phyloP scores from a whole-genome alignment of 2,888 invertebrate species.

The Drosophila setosimentum region DNA sequence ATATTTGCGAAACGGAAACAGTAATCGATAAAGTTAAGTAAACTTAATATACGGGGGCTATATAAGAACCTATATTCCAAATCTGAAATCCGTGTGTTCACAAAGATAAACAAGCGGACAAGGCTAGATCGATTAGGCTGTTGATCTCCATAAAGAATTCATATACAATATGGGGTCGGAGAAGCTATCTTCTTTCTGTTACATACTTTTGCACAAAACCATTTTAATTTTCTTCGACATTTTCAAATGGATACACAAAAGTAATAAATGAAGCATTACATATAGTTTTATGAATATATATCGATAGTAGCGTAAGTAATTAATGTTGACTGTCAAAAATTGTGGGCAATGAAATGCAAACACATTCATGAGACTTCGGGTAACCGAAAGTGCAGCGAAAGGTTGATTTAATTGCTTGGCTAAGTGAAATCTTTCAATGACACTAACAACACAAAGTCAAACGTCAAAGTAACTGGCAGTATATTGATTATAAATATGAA shows the following conservation, averaged over 20 bases:
- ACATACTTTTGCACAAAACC: background rate
- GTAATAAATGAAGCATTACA: background rate
- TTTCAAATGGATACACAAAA: background rate
- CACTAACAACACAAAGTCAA: constrained; percentile 71
- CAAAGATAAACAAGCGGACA: background rate
- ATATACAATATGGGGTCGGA: background rate
- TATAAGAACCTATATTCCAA: background rate
- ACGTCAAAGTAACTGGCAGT: constrained; percentile 69
- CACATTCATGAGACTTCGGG: background rate
- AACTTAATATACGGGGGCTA: background rate
- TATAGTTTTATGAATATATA: background rate
- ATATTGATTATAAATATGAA: constrained; percentile 79
- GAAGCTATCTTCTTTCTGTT: background rate
- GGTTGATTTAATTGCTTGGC: constrained; percentile 29
- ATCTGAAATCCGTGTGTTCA: background rate
- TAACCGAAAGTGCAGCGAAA: background rate
- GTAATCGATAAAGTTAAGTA: background rate
- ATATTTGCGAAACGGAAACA: background rate
- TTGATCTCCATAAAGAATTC: background rate
- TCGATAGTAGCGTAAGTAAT: background rate
- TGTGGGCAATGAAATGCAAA: background rate
- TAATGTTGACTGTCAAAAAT: background rate
- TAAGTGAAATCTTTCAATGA: constrained; percentile 60
- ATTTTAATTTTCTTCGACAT: background rate
- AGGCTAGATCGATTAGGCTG: background rate